Percentiles rank a stretch among this genome's conserved stretches.
phyloP scores from a whole-genome alignment of 2,888 invertebrate genomes.

The Acrobasis suavella region DNA sequence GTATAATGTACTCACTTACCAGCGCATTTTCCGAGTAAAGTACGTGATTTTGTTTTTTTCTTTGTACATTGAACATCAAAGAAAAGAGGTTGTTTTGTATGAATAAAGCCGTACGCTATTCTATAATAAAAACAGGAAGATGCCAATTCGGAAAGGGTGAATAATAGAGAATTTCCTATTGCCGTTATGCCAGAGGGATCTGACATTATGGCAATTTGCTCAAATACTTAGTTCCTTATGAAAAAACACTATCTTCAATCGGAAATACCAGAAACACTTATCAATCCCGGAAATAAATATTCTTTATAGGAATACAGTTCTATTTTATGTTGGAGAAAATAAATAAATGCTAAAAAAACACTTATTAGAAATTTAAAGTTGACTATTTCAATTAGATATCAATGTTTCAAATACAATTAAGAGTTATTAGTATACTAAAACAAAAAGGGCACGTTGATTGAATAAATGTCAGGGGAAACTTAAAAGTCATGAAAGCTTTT shows the following conservation, averaged over 20 bases:
- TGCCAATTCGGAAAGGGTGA: background rate
- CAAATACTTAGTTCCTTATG: too few relatives aligned
- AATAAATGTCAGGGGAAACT: constrained; percentile 15
- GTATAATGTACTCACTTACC: background rate
- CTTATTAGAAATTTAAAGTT: too few relatives aligned
- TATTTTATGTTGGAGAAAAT: too few relatives aligned
- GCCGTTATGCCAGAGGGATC: too few relatives aligned
- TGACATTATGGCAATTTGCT: too few relatives aligned
- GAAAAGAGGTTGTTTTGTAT: constrained; percentile 2
- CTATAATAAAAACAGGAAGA: constrained; percentile 1
- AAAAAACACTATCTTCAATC: too few relatives aligned
- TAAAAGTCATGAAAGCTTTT: constrained; percentile 39
- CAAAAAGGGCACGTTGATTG: constrained; percentile 4
- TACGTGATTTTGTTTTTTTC: constrained; percentile 8
- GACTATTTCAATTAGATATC: too few relatives aligned
- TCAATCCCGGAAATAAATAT: too few relatives aligned
- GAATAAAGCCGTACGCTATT: background rate
- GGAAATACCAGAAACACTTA: too few relatives aligned
- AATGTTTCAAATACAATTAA: too few relatives aligned
- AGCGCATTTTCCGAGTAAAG: background rate
- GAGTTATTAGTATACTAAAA: background rate
- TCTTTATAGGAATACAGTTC: too few relatives aligned
- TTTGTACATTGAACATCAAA: constrained; percentile 16
- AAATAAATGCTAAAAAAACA: too few relatives aligned
- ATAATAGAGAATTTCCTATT: background rate